These are phyloP conservation scores for Amiota mariae DNA, from an alignment of 2,888 invertebrate genomes.

Conservation along the genomic window DNA sequence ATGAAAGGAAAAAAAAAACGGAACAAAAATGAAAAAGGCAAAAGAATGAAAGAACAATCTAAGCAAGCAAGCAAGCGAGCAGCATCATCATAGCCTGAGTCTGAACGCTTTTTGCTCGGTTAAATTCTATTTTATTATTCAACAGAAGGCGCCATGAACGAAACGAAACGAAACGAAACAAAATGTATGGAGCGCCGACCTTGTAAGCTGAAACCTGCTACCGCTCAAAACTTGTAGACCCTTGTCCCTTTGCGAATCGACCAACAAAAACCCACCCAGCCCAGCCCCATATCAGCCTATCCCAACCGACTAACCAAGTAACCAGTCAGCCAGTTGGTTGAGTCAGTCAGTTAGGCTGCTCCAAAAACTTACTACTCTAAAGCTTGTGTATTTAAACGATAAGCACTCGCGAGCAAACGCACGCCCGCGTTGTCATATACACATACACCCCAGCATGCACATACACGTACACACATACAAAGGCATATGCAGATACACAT, in stretches of 20 bases:
- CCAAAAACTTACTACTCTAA: background rate
- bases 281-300: too few species aligned
- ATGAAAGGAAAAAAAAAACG: background rate
- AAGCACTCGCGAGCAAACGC: conserved; percentile 6
- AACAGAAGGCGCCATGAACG: conserved; percentile 22
- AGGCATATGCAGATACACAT: background rate
- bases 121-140: conserved; percentile 22
- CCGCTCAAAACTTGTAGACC: background rate
- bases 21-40: conserved; percentile 1
- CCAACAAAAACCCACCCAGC: too few species aligned
- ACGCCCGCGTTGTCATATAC: background rate
- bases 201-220: conserved; percentile 1
- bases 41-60: background rate
- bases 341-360: background rate
- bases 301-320: too few species aligned
- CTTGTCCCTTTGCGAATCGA: background rate
- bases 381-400: conserved; percentile 17
- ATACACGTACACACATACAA: background rate
- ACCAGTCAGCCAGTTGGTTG: background rate
- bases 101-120: conserved; percentile 7
- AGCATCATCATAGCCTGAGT: background rate
- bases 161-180: background rate
- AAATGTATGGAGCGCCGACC: conserved; percentile 12
- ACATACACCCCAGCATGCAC: background rate
- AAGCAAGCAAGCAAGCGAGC: background rate